Base-by-base conservation (phyloP, 2,797 vertebrate genomes). In the Cryptoprocta ferox region DNA sequence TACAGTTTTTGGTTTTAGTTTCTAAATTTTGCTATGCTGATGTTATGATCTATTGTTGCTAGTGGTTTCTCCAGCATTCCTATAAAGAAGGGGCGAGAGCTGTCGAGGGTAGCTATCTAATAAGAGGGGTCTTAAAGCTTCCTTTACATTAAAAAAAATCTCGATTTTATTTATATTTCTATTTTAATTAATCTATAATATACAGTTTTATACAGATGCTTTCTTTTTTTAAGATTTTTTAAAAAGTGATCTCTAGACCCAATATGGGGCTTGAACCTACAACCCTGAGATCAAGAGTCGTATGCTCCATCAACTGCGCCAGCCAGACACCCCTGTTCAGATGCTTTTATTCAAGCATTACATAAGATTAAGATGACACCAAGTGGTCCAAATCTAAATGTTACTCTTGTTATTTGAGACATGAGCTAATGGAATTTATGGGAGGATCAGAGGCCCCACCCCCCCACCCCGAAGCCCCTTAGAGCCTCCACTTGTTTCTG, bases 161-260 rank as follows among this genome's bases (percentile, higher is more conserved):
- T 65, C 83, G 35, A 76, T 53, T 92, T 86, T 89, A 35, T 42
- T 87, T 91, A 32, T 42, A 56, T 91, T 91, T n/a, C 12, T 91
- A 7, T 94, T 66, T 56, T 82, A 90, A 89, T 87, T 87, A 59
- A 71, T 75, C 45, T 79, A 5, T 48, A 87, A 68, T 42, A 16
- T 78, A 48, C 12, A 32, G 14, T 71, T 85, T 90, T 79, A 19
- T 91, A 39, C 76, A 65, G 61, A 59, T 81, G 48, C 53, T 91
- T 91, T 59, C 53, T 82, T 95, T 70, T 37, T 70, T 19, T 0
- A 35, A 35, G 32, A 35, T 68, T 18, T 68, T 70, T 3, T 45
- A 12, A 48, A 48, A 48, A 70, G 5, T 70, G 37, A 70, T 37
- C 35, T 70, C 19, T 9, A 1, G 35, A 21, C 68, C 35, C 68